Percentiles rank a stretch among this genome's conserved stretches.
Conservation (phyloP, 1,140 invertebrate genomes). For the Pogonognathellus flavescens region DNA sequence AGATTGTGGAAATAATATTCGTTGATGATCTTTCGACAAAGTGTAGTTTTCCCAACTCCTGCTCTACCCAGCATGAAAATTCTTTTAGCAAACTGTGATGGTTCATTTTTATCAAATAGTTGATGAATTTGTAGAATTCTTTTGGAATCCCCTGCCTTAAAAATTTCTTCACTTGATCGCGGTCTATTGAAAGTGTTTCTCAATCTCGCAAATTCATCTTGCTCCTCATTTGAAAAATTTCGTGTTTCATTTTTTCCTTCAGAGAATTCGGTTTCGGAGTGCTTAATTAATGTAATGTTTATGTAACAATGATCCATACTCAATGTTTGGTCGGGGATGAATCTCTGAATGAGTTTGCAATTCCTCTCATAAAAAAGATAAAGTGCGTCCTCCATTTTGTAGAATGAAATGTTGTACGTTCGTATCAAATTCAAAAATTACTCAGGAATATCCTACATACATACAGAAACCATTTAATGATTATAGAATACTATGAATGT, state of each 20-base stretch:
- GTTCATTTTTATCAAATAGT: background rate
- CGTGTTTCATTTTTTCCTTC: background rate
- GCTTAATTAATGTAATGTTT: no score
- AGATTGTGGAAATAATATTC: background rate
- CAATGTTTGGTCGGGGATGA: background rate
- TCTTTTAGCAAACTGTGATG: no score
- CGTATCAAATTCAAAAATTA: no score
- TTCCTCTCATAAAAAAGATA: no score
- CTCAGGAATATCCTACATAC: no score
- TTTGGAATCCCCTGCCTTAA: background rate
- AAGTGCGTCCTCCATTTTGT: no score
- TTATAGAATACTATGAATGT: no score
- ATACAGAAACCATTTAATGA: no score
- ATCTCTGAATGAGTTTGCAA: background rate
- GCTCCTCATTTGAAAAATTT: background rate
- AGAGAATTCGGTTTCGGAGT: no score
- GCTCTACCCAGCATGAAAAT: no score
- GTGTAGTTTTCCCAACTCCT: background rate
- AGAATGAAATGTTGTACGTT: no score
- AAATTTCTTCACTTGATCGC: constrained; percentile 11
- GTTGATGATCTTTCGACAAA: background rate
- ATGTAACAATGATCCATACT: constrained; percentile 16
- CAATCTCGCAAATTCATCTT: background rate
- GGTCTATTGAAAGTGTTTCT: background rate
- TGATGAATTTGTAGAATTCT: constrained; percentile 4